Conservation (phyloP, 2,888 invertebrate genomes). For the Phortica magna region DNA sequence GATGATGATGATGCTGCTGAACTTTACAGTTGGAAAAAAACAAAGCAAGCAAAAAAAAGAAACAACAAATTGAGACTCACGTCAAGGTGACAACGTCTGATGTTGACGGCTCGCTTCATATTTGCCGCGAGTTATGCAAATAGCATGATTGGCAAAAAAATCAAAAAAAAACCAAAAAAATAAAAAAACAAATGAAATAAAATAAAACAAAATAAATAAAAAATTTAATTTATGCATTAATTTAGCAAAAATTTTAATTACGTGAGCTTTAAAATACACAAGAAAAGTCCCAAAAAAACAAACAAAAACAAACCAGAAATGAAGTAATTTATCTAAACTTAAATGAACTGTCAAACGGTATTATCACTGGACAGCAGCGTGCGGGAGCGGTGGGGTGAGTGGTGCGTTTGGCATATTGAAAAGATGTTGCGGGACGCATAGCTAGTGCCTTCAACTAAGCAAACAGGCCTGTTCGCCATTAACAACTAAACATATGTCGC, state of each 20-base stretch:
- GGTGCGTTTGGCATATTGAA: not conserved
- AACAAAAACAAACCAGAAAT: slow-evolving; percentile 4
- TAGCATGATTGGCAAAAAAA: not conserved
- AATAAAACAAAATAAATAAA: not conserved
- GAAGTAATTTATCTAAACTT: slow-evolving; percentile 67
- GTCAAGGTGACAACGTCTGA: not conserved
- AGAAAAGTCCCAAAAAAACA: slow-evolving; percentile 41
- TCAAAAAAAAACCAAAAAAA: not conserved
- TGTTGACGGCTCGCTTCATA: not conserved
- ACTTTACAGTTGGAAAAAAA: not conserved
- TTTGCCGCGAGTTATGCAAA: not conserved
- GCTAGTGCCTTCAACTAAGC: slow-evolving; percentile 1
- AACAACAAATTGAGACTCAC: not conserved
- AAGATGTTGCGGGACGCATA: not conserved
- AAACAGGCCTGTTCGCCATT: slow-evolving; percentile 39
- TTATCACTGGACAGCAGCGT: not conserved
- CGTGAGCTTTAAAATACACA: slow-evolving; percentile 24
- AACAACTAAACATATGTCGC: slow-evolving; percentile 59
- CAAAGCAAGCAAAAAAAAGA: not conserved
- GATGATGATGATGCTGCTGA: slow-evolving; percentile 9
- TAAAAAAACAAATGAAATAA: not conserved
- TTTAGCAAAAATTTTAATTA: slow-evolving; percentile 59
- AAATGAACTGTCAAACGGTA: slow-evolving; percentile 32
- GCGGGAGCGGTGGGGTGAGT: not conserved
- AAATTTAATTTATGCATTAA: slow-evolving; percentile 57